phyloP scores from a whole-genome alignment of 2,797 vertebrate genomes.

The Zalophus californianus region DNA sequence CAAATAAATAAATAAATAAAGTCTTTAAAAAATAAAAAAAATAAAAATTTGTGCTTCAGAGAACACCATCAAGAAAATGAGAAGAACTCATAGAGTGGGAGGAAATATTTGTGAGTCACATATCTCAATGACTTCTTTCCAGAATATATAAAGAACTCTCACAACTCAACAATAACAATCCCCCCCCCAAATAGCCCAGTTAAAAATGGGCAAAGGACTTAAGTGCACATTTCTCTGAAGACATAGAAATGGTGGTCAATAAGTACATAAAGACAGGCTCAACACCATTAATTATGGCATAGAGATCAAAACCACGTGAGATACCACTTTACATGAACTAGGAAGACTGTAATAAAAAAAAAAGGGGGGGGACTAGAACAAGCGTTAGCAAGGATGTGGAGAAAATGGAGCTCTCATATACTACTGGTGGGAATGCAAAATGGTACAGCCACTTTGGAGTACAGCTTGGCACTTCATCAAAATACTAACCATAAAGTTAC shows the following conservation, averaged over 20 bases:
- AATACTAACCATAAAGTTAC: neutral
- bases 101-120: neutral
- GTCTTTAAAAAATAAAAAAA: neutral
- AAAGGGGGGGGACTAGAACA: too few relatives aligned
- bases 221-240: neutral
- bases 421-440: neutral
- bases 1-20: too few relatives aligned
- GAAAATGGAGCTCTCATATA: neutral
- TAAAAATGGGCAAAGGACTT: neutral
- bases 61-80: neutral
- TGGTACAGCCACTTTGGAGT: neutral
- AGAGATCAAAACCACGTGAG: neutral
- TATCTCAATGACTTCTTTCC: neutral
- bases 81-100: neutral
- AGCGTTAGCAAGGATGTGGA: neutral
- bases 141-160: slow-evolving; percentile 24
- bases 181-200: neutral
- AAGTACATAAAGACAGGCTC: neutral
- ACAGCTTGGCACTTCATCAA: neutral
- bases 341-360: neutral
- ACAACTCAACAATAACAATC: neutral
- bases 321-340: neutral
- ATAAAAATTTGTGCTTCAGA: slow-evolving; percentile 8
- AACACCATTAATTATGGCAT: neutral
- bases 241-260: neutral